Base-by-base conservation (phyloP, 2,797 vertebrate species). In the Leptoclinus maculatus region DNA sequence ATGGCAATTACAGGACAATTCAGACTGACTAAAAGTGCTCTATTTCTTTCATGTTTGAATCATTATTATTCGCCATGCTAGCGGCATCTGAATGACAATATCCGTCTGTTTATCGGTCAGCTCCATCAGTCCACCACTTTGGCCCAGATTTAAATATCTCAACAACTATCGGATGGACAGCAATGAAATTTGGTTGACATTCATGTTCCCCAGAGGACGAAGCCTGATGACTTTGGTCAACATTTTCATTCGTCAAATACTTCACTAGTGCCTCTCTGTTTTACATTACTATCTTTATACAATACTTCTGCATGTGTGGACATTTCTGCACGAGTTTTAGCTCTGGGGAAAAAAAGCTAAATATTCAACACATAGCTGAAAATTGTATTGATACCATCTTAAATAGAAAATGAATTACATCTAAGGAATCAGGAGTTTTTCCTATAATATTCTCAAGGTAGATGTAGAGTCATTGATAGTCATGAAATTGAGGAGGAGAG, bases 401-500 rank as follows among this genome's bases (percentile, higher is more conserved):
- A 43, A 19, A 66, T 25, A 38, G 60, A 63, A 76, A 68, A 51
- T 32, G 0, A 43, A 66, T 54, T 12, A 16, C 23, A 32, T 68
- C 19, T 17, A 21, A 68, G 34, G 10, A 56, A 64, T 65, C 23
- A 41, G 27, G 25, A 69, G 11, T 43, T 49, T 78, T 58, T 54
- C 21, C 5, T 7, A 32, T 17, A 70, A 71, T 63, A 76, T 77
- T 77, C 56, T 67, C 64, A 56, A 59, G 29, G n/a, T 25, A 66
- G 49, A 77, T 79, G 19, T 58, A 32, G 58, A 60, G 38, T 85
- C 51, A 79, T 45, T 79, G 75, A 71, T 68, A 74, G 71, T 74
- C 49, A 76, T 71, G 49, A 43, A 81, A 49, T 34, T 43, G 23
- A 74, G 39, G 49, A 60, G 38, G 77, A 68, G 66, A 83, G 66